phyloP scores from a whole-genome alignment of 1,140 invertebrate genomes.

The Pristionchus pacificus region DNA sequence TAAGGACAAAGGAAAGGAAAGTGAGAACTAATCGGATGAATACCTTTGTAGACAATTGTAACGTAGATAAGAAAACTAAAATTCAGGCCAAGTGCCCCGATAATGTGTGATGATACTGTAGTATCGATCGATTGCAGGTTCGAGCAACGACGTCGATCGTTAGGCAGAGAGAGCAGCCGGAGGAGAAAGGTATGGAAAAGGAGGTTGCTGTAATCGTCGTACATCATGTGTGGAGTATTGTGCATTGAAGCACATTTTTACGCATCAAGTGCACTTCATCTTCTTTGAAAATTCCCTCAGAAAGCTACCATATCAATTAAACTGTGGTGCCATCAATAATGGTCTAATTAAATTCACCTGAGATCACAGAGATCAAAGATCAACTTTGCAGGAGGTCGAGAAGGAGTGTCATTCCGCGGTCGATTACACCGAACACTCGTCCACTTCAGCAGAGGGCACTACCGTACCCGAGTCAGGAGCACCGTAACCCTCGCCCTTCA shows the following conservation, averaged over 20 bases:
- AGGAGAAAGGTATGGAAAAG: too few species aligned
- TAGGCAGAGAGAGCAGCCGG: conserved; percentile 13
- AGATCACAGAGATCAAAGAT: conserved; percentile 27
- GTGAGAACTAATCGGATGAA: too few species aligned
- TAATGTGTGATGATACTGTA: too few species aligned
- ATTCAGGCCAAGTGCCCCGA: too few species aligned
- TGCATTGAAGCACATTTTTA: conserved; percentile 1
- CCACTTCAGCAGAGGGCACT: conserved; percentile 14
- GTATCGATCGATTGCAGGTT: too few species aligned
- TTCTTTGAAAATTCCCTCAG: conserved; percentile 14
- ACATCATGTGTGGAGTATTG: conserved; percentile 1
- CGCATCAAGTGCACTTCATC: background rate
- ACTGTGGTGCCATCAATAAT: background rate
- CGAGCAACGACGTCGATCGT: conserved; percentile 13
- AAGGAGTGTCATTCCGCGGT: conserved; percentile 31
- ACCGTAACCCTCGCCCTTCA: too few species aligned
- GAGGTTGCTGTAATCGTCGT: too few species aligned
- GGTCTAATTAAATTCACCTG: conserved; percentile 14
- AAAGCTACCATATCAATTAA: background rate
- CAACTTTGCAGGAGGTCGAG: background rate
- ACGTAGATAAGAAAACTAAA: too few species aligned
- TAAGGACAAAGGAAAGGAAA: too few species aligned
- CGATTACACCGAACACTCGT: conserved; percentile 30
- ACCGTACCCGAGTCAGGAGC: too few species aligned
- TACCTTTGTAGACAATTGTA: too few species aligned